These are phyloP conservation scores for Gila robusta DNA, from an alignment of 2,797 vertebrate genomes.

Conservation along the genomic window DNA sequence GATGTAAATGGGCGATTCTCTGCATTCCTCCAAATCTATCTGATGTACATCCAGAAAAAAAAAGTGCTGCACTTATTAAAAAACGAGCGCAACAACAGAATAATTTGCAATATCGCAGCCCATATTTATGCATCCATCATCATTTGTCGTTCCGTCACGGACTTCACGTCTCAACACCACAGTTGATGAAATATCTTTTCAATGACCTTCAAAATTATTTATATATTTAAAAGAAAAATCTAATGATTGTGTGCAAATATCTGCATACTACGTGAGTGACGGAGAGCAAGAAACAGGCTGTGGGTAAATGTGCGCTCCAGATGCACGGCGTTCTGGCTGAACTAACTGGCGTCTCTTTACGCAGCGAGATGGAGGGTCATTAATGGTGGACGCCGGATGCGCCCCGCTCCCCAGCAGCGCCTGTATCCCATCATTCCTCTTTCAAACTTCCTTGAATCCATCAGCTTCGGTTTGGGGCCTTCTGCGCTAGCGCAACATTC, in stretches of 20 bases:
- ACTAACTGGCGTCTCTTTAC: slow-evolving; percentile 69
- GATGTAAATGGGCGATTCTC: slow-evolving; percentile 59
- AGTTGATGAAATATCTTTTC: slow-evolving; percentile 49
- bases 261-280: slow-evolving; percentile 54
- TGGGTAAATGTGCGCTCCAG: slow-evolving; percentile 70
- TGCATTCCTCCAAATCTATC: slow-evolving; percentile 52
- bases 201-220: slow-evolving; percentile 62
- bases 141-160: slow-evolving; percentile 23
- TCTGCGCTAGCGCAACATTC: slow-evolving; percentile 79
- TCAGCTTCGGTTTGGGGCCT: slow-evolving; percentile 76
- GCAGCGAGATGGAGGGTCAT: slow-evolving; percentile 73
- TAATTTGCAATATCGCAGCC: slow-evolving; percentile 31
- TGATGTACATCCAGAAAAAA: slow-evolving; percentile 55
- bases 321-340: slow-evolving; percentile 74
- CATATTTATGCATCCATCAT: slow-evolving; percentile 54
- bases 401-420: slow-evolving; percentile 78
- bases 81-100: slow-evolving; percentile 33
- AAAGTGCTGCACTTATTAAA: slow-evolving; percentile 36
- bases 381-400: slow-evolving; percentile 71
- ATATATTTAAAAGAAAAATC: slow-evolving; percentile 51
- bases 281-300: slow-evolving; percentile 14
- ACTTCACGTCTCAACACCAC: slow-evolving; percentile 51
- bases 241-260: slow-evolving; percentile 54
- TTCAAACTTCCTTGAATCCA: slow-evolving; percentile 78
- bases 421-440: slow-evolving; percentile 79